phyloP scores from a whole-genome alignment of 2,888 invertebrate species.

The Dolichomitus sp. region DNA sequence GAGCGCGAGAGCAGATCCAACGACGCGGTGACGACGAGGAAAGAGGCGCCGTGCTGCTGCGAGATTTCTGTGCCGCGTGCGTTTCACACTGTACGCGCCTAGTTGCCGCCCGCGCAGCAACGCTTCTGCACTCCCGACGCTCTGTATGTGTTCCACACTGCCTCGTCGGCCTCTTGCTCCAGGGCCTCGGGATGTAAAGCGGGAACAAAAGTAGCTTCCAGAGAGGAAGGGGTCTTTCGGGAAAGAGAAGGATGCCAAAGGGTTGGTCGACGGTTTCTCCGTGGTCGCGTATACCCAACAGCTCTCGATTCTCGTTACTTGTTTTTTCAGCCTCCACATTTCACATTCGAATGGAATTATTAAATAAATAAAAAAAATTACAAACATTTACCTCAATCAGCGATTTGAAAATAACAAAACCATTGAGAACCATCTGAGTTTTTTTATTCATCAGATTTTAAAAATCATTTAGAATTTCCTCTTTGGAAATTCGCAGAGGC shows the following conservation, averaged over 20 bases:
- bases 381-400: not conserved
- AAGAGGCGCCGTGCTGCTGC: slow-evolving; percentile 8
- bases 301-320: not conserved
- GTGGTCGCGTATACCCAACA: slow-evolving; percentile 27
- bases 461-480: not conserved
- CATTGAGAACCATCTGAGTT: not conserved
- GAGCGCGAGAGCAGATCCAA: slow-evolving; percentile 19
- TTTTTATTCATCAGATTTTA: not conserved
- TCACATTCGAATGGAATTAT: not conserved
- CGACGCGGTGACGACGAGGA: slow-evolving; percentile 27
- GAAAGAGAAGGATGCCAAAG: not conserved
- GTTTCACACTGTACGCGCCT: slow-evolving; percentile 44
- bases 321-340: not conserved
- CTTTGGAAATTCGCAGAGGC: not conserved
- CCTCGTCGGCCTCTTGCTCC: slow-evolving; percentile 16
- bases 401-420: too few relatives aligned
- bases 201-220: slow-evolving; percentile 36
- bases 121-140: slow-evolving; percentile 4
- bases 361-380: too few relatives aligned
- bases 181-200: slow-evolving; percentile 12
- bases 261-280: slow-evolving; percentile 11
- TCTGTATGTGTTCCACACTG: slow-evolving; percentile 21
- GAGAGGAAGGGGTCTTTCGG: slow-evolving; percentile 16
- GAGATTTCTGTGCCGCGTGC: slow-evolving; percentile 36
- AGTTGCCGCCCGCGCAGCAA: slow-evolving; percentile 2